Evolutionary conservation across 2,113 vertebrate species (phyloP).

Genomic region (Agapornis roseicollis): DNA sequence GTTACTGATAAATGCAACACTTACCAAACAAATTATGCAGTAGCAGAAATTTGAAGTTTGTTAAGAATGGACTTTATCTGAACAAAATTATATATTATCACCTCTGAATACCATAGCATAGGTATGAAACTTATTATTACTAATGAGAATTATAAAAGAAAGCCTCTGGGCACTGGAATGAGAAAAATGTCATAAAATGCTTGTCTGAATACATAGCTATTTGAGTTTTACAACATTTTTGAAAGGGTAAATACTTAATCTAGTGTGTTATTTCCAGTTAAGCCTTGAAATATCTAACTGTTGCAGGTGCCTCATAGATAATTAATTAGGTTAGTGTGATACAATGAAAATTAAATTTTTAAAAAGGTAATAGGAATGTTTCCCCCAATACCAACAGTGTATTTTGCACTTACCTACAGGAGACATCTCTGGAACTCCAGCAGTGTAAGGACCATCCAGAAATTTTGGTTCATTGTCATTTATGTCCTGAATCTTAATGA

Average conservation of each 20-base stretch:
- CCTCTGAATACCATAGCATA: background rate
- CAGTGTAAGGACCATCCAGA: constrained; percentile 90
- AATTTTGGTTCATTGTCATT: constrained; percentile 98
- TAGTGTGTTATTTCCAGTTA: constrained; percentile 21
- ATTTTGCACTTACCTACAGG: constrained; percentile 86
- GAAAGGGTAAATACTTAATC: constrained; percentile 42
- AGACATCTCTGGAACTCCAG: constrained; percentile 94
- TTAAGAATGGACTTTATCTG: background rate
- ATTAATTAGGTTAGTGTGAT: constrained; percentile 21
- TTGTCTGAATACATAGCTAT: constrained; percentile 3
- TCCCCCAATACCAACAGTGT: background rate
- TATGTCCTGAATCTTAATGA: constrained; percentile 98
- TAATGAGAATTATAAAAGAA: constrained; percentile 47
- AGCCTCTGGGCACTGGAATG: background rate
- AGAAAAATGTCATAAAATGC: constrained; percentile 21
- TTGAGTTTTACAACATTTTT: constrained; percentile 14
- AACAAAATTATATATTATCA: background rate
- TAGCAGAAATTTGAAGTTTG: background rate
- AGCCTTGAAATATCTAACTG: constrained; percentile 8
- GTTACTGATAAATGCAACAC: background rate
- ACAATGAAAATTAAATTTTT: constrained; percentile 26
- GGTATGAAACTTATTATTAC: constrained; percentile 20
- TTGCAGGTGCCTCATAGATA: constrained; percentile 62
- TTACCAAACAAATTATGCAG: background rate
- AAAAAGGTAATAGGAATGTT: constrained; percentile 18